A percentile compares a stretch with the other conserved stretches of the same genome.
These are phyloP conservation scores for Xiphophorus couchianus DNA, from an alignment of 2,113 vertebrate species.

Conservation along the genomic window DNA sequence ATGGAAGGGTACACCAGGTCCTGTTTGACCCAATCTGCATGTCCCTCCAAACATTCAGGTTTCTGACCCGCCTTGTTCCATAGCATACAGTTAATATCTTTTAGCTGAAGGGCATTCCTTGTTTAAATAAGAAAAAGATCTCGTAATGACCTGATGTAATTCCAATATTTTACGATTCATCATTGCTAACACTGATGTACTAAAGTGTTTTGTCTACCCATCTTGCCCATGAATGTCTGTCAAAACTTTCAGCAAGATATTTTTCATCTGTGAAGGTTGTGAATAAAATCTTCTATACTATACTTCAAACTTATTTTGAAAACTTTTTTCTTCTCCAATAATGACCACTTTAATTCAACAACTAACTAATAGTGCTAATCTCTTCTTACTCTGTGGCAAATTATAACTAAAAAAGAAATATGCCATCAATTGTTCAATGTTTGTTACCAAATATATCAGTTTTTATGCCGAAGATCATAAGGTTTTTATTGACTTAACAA, in stretches of 20 bases:
- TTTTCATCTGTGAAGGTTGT: neutral
- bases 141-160: constrained; percentile 41
- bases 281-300: neutral
- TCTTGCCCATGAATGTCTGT: constrained; percentile 8
- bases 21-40: neutral
- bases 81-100: constrained; percentile 2
- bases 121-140: constrained; percentile 39
- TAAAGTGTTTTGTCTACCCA: neutral
- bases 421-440: no score
- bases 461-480: no score
- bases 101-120: constrained; percentile 7
- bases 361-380: no score
- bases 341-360: no score
- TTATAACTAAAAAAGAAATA: no score
- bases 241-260: neutral
- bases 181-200: constrained; percentile 7
- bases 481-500: no score
- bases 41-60: constrained; percentile 29
- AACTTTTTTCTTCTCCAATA: neutral
- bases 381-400: no score
- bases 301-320: neutral
- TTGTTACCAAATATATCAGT: no score
- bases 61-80: constrained; percentile 30
- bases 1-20: neutral
- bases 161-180: constrained; percentile 34